These are phyloP conservation scores for Apostichopus parvimensis DNA, from an alignment of 35 echinoderm and acorn worm genomes.

Conservation along the genomic window DNA sequence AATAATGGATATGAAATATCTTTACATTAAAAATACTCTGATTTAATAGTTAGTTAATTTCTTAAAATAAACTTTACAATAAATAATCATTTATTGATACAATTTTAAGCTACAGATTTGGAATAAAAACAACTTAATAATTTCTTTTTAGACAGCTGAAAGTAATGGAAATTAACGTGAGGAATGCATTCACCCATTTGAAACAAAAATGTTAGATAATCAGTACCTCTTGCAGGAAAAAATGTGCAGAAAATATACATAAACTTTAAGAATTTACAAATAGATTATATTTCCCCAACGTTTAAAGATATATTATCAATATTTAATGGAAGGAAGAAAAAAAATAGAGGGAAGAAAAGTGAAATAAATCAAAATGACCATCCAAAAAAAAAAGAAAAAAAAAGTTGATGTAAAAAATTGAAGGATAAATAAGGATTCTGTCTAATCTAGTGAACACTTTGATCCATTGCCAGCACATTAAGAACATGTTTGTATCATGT, in stretches of 20 bases:
- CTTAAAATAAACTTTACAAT: background rate
- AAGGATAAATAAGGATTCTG: background rate
- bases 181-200: background rate
- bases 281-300: background rate
- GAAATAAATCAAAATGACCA: too few relatives aligned
- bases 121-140: background rate
- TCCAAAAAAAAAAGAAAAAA: background rate
- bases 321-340: too few relatives aligned
- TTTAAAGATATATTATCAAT: background rate
- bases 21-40: too few relatives aligned
- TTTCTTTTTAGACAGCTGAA: background rate
- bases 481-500: slow-evolving; percentile 55
- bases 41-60: too few relatives aligned
- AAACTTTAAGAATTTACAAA: background rate
- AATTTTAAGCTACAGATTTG: background rate
- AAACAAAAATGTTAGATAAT: background rate
- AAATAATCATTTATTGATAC: background rate
- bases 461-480: slow-evolving; percentile 60
- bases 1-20: too few relatives aligned
- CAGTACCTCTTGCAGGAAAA: background rate
- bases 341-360: too few relatives aligned
- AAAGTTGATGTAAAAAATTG: background rate
- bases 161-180: background rate
- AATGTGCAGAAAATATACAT: background rate
- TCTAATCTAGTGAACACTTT: slow-evolving; percentile 58